Base-by-base conservation (phyloP, 2,113 vertebrate species). In the Hystrix cristata region DNA sequence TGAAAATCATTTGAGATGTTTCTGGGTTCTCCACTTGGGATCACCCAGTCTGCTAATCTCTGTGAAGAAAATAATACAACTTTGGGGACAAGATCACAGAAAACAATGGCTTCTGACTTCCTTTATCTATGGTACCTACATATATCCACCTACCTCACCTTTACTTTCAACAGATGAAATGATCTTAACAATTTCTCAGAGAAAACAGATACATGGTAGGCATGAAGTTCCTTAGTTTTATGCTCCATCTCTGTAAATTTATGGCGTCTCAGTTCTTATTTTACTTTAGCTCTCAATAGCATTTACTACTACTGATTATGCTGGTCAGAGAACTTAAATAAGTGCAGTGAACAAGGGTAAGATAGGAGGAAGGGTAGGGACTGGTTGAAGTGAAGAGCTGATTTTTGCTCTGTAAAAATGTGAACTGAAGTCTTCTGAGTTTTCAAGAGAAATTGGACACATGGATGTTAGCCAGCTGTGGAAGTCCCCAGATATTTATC, bases 111-210 rank as follows among this genome's bases (percentile, higher is more conserved):
- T 67, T 80, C 62, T 86, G 83, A 48, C 46, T 93, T 90, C 14
- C 81, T 11, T 38, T 95, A 46, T 29, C n/a, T 93, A 38, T 7
- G 76, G 10, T 62, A 23, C 1, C 29, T 31, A 78, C 23, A 34
- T 38, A 60, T 90, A 12, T 65, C 60, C 55, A 69, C 53, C 55
- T 87, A 72, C 34, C 38, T 25, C 51, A 48, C 13, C 18, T 96
- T 93, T 83, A 62, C 29, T 94, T 94, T 94, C 43, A 96, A 53
- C 18, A 81, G 31, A 84, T 92, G 81, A 95, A 94, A 94, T 67
- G 86, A 95, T 78, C 46, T 21, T 81, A 76, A 38, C 5, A 84
- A 5, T 59, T 93, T 71, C 14, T 57, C 12, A 74, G 53, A 83
- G 71, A 60, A 90, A 96, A 72, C 4, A 85, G 74, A 62, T 43